These are phyloP conservation scores for Buceros bicornis DNA, from an alignment of 2,797 vertebrate species.

Conservation along the genomic window DNA sequence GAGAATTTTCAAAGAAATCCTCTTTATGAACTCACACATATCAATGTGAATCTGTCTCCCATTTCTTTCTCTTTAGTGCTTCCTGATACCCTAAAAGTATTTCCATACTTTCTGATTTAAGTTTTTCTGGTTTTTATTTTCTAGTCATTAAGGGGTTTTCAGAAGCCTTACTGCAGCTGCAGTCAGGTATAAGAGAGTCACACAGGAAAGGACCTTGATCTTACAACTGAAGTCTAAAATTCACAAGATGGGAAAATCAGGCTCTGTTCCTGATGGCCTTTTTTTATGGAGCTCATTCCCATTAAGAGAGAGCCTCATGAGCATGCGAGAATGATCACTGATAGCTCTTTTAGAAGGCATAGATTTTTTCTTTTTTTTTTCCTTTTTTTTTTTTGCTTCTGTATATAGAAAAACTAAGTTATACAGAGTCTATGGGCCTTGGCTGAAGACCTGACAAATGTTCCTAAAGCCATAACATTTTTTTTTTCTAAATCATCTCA, in stretches of 20 bases:
- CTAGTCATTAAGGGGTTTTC: background rate
- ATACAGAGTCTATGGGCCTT: background rate
- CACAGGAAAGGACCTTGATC: background rate
- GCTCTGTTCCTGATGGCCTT: background rate
- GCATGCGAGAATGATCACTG: background rate
- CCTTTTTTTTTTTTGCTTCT: fast-evolving
- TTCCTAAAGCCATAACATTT: background rate
- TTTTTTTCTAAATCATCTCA: background rate
- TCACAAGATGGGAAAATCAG: background rate
- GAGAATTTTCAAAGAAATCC: background rate
- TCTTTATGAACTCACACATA: background rate
- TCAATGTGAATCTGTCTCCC: background rate
- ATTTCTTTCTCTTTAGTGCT: background rate
- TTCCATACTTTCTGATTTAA: background rate
- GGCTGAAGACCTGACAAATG: background rate
- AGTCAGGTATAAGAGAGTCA: background rate
- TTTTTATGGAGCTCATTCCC: background rate
- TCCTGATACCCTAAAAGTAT: background rate
- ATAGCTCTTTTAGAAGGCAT: background rate
- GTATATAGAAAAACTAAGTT: background rate
- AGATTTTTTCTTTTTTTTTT: background rate
- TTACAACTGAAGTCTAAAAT: background rate
- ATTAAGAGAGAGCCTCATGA: background rate
- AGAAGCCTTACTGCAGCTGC: background rate
- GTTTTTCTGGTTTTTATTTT: background rate